Evolutionary conservation across 2,113 vertebrate genomes (phyloP), one percentile per base, ranked within the genome.

Genomic region (Chiloscyllium plagiosum): DNA sequence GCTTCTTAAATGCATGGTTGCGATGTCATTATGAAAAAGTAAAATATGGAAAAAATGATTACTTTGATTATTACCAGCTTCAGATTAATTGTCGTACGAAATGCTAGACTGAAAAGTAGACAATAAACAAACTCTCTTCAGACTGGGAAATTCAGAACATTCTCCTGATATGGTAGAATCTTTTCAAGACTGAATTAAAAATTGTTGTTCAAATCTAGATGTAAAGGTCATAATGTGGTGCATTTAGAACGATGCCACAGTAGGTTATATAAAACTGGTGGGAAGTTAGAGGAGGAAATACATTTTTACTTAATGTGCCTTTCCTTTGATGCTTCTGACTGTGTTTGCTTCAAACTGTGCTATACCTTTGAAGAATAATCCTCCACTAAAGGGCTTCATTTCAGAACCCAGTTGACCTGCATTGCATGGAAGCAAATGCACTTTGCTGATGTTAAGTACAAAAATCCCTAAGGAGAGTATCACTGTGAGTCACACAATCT

Each of bases 311-410:
- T 22, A 69, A 68, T 66, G 37, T 94, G 65, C 20, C 4, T 47
- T 69, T 6, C 19, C 66, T 94, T 94, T 94, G 61, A 94, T 94
- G 42, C 33, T 33, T 94, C 37, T 66, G 29, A 24, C n/a, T 12
- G 37, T 4, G 66, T 69, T 72, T 95, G 66, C 50, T 95, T 95
- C 93, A 95, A 72, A 95, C 93, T 95, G 65, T 94, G 61, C 13
- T 95, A 95, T 94, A 72, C 42, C 68, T 95, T 69, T 72, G 69
- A 72, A 72, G 66, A 47, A 50, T 26, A 65, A 92, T 37, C 29
- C 56, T 92, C 56, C 15, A 66, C 89, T 7, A 70, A 95, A 95
- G 69, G 68, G 66, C 24, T 72, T 68, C 37, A 29, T 47, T 92
- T 92, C 65, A 29, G 56, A n/a, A n/a, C 26, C 92, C 56, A 37